Conservation (phyloP, 2,888 invertebrate species). For the Sinentomon sp. region DNA sequence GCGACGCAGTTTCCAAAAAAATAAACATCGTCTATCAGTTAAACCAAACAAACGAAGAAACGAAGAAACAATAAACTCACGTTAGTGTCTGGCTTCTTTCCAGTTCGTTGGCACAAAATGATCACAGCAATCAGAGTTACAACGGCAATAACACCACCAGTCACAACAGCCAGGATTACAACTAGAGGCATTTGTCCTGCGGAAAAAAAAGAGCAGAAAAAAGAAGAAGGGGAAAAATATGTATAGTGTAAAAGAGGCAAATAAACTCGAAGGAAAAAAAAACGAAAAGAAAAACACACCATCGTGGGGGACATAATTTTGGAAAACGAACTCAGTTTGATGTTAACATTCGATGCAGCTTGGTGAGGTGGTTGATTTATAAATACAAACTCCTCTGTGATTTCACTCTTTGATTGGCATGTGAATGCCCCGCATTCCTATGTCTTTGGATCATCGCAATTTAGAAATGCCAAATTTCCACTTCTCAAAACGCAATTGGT, state of each 20-base stretch:
- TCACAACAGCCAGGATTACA: conserved; percentile 54
- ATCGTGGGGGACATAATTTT: background rate
- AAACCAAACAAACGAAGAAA: background rate
- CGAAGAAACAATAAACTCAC: background rate
- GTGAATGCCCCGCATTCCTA: too few species aligned
- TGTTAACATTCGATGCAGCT: too few species aligned
- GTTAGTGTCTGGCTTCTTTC: conserved; percentile 27
- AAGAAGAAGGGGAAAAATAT: conserved; percentile 2
- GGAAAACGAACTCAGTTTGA: too few species aligned
- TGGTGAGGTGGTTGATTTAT: too few species aligned
- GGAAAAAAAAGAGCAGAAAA: conserved; percentile 15
- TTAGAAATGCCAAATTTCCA: too few species aligned
- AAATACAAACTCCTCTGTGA: too few species aligned
- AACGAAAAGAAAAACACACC: background rate
- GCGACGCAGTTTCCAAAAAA: too few species aligned
- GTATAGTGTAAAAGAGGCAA: too few species aligned
- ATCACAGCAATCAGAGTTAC: conserved; percentile 59
- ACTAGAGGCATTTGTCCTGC: conserved; percentile 47
- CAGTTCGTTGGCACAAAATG: conserved; percentile 42
- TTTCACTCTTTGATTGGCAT: too few species aligned
- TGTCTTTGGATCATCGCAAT: too few species aligned
- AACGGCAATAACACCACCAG: conserved; percentile 60
- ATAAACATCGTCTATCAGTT: background rate
- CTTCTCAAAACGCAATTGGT: too few species aligned
- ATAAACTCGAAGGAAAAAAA: too few species aligned